Base-by-base conservation (phyloP, 2,888 invertebrate genomes). In the Lissonota sp. region DNA sequence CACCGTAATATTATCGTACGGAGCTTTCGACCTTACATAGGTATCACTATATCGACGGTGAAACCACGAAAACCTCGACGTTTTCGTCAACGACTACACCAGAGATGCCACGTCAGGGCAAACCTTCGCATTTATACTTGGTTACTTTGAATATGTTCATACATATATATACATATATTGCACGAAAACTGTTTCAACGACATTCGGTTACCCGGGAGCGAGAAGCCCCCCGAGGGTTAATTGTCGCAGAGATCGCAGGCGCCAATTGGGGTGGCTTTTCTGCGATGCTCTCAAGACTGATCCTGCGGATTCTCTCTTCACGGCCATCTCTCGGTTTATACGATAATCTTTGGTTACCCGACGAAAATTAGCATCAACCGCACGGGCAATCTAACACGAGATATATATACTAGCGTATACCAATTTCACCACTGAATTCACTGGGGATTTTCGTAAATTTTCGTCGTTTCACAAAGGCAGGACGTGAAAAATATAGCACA, bases 321-420 rank as follows among this genome's bases (percentile, higher is more conserved):
- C 51, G 51, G 5, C 51, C 62, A 46, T 63, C 69, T 73, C 64
- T 26, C 26, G 44, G 64, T 58, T 75, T 60, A 62, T 39, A 84
- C 85, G 88, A 90, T 91, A 91, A 91, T 91, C 87, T 90, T 90
- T 89, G 86, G 85, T 83, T 86, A 80, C 83, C 53, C 80, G 84
- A 84, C 86, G 84, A 87, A 66, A 76, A 80, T 60, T 72, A 79
- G 74, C 71, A 77, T 71, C 57, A 49, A 26, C 53, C 53, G 53
- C 53, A 37, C 63, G 62, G 26, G 26, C 16, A 4, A 58, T 58
- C 55, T 26, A 58, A 57, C 66, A 6, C 60, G 26, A n/a, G 6
- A 57, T 37, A 1, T 44, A 44, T 44, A 44, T 44, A 53, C 12
- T 14, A 4, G 12, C n/a, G n/a, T n/a, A n/a, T 14, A 12, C 14